Conservation (phyloP, 2,113 vertebrate genomes). For the Platichthys flesus region DNA sequence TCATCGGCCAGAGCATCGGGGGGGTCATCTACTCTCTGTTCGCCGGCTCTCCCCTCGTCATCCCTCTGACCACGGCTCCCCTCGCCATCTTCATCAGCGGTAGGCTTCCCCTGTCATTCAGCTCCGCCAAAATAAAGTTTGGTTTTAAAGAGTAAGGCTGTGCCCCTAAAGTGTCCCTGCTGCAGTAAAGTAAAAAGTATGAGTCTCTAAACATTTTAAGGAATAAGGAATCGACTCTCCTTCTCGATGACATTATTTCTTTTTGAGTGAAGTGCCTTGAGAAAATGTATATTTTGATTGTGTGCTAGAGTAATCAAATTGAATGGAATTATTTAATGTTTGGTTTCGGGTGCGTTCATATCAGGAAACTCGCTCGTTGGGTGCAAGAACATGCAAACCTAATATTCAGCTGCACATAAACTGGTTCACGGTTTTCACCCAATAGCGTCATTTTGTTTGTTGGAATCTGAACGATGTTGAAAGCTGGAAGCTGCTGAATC, state of each 20-base stretch:
- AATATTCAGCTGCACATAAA: constrained; percentile 38
- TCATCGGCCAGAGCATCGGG: constrained; percentile 95
- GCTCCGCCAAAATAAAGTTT: constrained; percentile 13
- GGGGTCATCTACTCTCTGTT: constrained; percentile 94
- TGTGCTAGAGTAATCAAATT: too few species aligned
- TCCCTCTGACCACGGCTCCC: constrained; percentile 94
- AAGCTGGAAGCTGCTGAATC: constrained; percentile 42
- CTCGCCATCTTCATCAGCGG: constrained; percentile 96
- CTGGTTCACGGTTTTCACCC: constrained; percentile 18
- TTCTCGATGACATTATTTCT: too few species aligned
- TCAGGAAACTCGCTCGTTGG: neutral
- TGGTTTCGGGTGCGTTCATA: constrained; percentile 30
- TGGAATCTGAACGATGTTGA: constrained; percentile 48
- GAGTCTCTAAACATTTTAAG: too few species aligned
- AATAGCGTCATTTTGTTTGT: constrained; percentile 25
- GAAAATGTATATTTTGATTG: too few species aligned
- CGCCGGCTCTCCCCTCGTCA: constrained; percentile 95
- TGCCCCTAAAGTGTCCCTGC: too few species aligned
- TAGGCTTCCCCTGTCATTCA: constrained; percentile 64
- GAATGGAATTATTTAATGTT: constrained; percentile 29
- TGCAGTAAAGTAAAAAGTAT: too few species aligned
- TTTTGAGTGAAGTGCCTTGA: too few species aligned
- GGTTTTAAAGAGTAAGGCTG: constrained; percentile 2
- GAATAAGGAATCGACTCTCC: too few species aligned
- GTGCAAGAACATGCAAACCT: constrained; percentile 30